Evolutionary conservation across 2,888 invertebrate genomes (phyloP).

Genomic region (Hypsopygia costalis): DNA sequence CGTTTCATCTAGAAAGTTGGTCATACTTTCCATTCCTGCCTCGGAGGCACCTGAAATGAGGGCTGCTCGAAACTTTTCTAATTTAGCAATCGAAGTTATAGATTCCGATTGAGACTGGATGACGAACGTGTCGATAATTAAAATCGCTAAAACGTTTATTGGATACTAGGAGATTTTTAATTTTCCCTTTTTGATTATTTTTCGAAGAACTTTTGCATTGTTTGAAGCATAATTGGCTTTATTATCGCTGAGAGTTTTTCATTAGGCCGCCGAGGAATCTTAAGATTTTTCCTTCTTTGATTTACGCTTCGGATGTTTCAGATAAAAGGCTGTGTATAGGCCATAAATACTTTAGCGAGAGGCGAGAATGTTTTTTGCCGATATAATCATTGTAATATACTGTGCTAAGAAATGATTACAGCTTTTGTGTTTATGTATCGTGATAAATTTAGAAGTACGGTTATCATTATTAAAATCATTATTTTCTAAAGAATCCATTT

Average conservation of each 20-base stretch:
- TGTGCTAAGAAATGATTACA: not conserved
- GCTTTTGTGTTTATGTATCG: not conserved
- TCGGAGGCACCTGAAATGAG: constrained; percentile 41
- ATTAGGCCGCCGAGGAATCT: constrained; percentile 2
- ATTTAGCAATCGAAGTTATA: constrained; percentile 69
- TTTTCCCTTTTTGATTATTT: constrained; percentile 3
- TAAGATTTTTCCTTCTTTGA: constrained; percentile 1
- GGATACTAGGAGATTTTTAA: constrained; percentile 6
- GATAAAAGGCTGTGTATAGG: not conserved
- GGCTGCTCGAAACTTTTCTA: constrained; percentile 55
- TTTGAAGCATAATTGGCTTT: constrained; percentile 4
- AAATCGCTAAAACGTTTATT: constrained; percentile 18
- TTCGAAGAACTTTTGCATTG: constrained; percentile 5
- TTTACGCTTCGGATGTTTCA: not conserved
- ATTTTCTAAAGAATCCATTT: no score
- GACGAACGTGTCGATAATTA: constrained; percentile 37
- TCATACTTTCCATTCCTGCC: constrained; percentile 46
- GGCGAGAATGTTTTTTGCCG: not conserved
- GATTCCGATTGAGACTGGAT: constrained; percentile 41
- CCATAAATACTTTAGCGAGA: not conserved
- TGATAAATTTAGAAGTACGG: no score
- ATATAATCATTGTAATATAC: not conserved
- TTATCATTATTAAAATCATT: no score
- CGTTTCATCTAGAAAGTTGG: constrained; percentile 54
- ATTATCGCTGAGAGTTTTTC: constrained; percentile 3